Percentiles rank a stretch among this genome's conserved stretches.
Evolutionary conservation across 2,888 invertebrate genomes (phyloP).

Genomic region (Scotopteryx bipunctaria): DNA sequence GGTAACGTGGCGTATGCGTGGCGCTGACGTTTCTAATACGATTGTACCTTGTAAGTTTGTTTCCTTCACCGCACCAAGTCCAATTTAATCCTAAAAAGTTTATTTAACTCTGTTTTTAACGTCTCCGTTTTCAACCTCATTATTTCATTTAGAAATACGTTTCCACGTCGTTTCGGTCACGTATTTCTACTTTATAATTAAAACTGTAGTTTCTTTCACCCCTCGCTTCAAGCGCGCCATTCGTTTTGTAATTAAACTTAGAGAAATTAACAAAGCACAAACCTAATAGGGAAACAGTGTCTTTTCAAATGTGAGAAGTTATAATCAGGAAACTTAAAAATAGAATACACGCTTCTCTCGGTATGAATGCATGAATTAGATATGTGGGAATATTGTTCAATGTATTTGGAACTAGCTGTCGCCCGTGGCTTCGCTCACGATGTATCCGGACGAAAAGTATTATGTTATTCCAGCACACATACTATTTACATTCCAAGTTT

Average conservation of each 20-base stretch:
- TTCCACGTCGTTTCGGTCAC: constrained; percentile 27
- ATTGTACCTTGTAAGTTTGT: too few species aligned
- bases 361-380: too few species aligned
- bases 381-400: too few species aligned
- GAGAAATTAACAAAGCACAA: constrained; percentile 21
- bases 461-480: too few species aligned
- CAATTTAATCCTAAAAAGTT: not conserved
- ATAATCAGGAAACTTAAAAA: not conserved
- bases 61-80: too few species aligned
- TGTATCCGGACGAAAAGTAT: too few species aligned
- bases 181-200: constrained; percentile 33
- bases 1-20: too few species aligned
- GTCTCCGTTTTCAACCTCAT: constrained; percentile 3
- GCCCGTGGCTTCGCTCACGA: too few species aligned
- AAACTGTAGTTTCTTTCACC: constrained; percentile 26
- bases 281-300: constrained; percentile 5
- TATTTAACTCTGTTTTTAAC: not conserved
- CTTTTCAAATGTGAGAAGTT: constrained; percentile 16
- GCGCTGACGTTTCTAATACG: too few species aligned
- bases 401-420: too few species aligned
- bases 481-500: too few species aligned
- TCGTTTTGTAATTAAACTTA: constrained; percentile 23
- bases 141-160: constrained; percentile 21
- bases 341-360: not conserved
- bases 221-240: constrained; percentile 1